phyloP scores from a whole-genome alignment of 2,113 vertebrate species.

The Tragelaphus strepsiceros region DNA sequence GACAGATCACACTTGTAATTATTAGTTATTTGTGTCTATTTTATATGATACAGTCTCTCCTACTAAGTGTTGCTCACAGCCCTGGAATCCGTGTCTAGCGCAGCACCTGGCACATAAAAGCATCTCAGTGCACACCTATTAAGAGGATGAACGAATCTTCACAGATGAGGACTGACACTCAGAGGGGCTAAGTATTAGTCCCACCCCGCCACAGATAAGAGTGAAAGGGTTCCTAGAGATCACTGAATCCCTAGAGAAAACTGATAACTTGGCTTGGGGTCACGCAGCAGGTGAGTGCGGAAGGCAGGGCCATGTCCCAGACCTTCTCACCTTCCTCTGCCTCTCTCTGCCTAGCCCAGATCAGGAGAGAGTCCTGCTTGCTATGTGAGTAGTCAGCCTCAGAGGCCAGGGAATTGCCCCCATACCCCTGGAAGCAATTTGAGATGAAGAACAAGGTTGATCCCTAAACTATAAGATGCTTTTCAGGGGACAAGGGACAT shows the following conservation, averaged over 20 bases:
- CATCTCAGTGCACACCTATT: not conserved
- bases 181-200: not conserved
- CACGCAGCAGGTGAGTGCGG: not conserved
- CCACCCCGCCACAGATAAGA: not conserved
- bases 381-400: not conserved
- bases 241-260: not conserved
- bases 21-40: not conserved
- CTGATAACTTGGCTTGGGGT: not conserved
- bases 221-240: not conserved
- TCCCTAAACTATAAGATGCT: not conserved
- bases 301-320: not conserved
- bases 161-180: not conserved
- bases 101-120: not conserved
- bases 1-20: not conserved
- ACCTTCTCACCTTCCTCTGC: not conserved
- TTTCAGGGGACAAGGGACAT: not conserved
- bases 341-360: not conserved
- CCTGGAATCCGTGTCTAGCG: rapidly evolving
- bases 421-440: not conserved
- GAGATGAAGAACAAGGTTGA: not conserved
- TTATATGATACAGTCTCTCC: not conserved
- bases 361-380: not conserved
- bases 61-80: not conserved
- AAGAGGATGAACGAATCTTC: not conserved
- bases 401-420: not conserved